These are phyloP conservation scores for Nesidiocoris tenuis DNA, from an alignment of 2,888 invertebrate genomes.

Conservation along the genomic window DNA sequence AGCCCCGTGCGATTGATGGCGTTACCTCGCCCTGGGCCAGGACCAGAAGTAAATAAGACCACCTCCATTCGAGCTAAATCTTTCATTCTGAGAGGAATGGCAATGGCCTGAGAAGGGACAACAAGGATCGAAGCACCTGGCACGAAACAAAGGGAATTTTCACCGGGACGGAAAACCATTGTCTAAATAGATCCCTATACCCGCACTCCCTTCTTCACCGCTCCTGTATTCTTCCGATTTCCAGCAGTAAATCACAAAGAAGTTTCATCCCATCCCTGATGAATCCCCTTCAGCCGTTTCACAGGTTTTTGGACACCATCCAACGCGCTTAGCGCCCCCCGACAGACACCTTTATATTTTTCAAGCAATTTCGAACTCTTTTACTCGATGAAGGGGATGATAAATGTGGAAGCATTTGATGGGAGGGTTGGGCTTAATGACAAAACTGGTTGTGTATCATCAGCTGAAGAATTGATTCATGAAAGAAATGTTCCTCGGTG, in stretches of 20 bases:
- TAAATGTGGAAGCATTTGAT: too few species aligned
- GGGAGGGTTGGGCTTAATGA: too few species aligned
- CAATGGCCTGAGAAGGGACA: neutral
- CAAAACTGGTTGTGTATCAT: too few species aligned
- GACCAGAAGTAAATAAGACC: constrained; percentile 20
- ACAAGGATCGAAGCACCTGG: constrained; percentile 18
- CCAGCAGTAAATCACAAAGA: constrained; percentile 40
- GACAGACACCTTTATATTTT: neutral
- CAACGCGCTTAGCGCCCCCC: constrained; percentile 31
- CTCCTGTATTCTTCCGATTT: neutral
- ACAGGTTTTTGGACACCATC: constrained; percentile 24
- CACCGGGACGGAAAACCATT: constrained; percentile 13
- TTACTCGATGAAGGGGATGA: too few species aligned
- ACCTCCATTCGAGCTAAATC: neutral
- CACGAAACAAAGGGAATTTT: constrained; percentile 32
- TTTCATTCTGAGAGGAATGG: neutral
- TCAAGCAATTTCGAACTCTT: too few species aligned
- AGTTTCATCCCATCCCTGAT: constrained; percentile 37
- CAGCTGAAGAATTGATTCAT: too few species aligned
- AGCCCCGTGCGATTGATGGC: constrained; percentile 23
- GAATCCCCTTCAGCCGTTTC: constrained; percentile 28
- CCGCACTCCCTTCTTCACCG: neutral
- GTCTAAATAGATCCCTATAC: constrained; percentile 33
- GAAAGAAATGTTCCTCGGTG: too few species aligned
- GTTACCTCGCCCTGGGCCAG: neutral